Evolutionary conservation across 1,140 invertebrate genomes (phyloP).

Genomic region (Drosophila kohkoa): DNA sequence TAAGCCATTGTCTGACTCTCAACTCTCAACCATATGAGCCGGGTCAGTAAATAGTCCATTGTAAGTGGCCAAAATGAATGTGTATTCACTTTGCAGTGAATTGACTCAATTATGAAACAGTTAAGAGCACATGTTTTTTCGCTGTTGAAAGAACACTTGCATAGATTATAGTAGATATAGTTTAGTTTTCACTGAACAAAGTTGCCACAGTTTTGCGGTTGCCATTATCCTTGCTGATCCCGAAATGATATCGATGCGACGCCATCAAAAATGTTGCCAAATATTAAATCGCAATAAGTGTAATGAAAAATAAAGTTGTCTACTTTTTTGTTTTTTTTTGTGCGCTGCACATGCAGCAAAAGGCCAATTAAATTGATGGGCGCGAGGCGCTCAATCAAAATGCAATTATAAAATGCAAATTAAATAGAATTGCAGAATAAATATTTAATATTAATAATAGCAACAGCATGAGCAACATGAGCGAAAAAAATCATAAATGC

Average conservation of each 20-base stretch:
- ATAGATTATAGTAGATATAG: too few relatives aligned
- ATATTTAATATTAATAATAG: slow-evolving; percentile 81
- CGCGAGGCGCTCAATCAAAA: slow-evolving; percentile 60
- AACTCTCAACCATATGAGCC: background rate
- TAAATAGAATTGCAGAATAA: slow-evolving; percentile 81
- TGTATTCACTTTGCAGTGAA: slow-evolving; percentile 6
- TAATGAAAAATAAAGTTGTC: slow-evolving; percentile 23
- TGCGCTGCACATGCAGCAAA: slow-evolving; percentile 7
- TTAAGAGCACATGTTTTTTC: background rate
- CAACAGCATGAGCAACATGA: slow-evolving; percentile 37
- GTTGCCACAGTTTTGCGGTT: too few relatives aligned
- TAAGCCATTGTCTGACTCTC: slow-evolving; percentile 2
- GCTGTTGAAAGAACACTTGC: too few relatives aligned
- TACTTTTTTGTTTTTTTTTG: slow-evolving; percentile 8
- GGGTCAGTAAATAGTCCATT: background rate
- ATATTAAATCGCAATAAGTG: slow-evolving; percentile 5
- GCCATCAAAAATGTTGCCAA: background rate
- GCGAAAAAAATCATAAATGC: slow-evolving; percentile 33
- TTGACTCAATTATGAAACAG: slow-evolving; percentile 16
- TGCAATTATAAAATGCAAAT: slow-evolving; percentile 80
- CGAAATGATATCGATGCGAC: background rate
- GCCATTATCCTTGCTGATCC: background rate
- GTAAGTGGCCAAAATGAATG: slow-evolving; percentile 17
- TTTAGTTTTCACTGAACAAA: too few relatives aligned
- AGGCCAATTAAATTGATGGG: slow-evolving; percentile 38